phyloP scores from a whole-genome alignment of 2,888 invertebrate species.

The Temnothorax rugatulus region DNA sequence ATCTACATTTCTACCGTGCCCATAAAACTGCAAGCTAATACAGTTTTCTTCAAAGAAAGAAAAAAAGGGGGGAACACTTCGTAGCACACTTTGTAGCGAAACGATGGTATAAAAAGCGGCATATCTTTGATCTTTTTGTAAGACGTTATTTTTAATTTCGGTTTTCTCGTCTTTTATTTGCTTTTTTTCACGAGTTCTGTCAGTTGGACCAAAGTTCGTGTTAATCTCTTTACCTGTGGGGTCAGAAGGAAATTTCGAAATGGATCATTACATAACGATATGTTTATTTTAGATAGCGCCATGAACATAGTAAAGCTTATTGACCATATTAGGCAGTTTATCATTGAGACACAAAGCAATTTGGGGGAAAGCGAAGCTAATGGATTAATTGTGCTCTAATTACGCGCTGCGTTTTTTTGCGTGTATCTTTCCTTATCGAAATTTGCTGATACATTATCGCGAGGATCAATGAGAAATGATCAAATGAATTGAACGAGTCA shows the following conservation, averaged over 20 bases:
- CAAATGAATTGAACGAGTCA: not conserved
- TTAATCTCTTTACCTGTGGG: not conserved
- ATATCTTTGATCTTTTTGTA: constrained; percentile 16
- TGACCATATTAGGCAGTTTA: constrained; percentile 22
- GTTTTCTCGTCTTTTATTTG: not conserved
- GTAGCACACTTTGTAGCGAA: not conserved
- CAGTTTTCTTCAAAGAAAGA: not conserved
- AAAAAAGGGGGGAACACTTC: not conserved
- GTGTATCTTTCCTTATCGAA: not conserved
- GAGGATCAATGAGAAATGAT: not conserved
- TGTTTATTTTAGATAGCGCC: constrained; percentile 41
- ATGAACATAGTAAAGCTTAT: constrained; percentile 50
- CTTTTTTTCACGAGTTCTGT: not conserved
- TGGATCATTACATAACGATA: not conserved
- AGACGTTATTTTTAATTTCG: not conserved
- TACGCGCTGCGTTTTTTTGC: not conserved
- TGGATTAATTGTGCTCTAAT: constrained; percentile 20
- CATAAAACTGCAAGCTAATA: constrained; percentile 6
- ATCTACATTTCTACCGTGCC: not conserved
- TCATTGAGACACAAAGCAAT: constrained; percentile 28
- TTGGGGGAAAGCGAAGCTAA: constrained; percentile 11
- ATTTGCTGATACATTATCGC: constrained; percentile 1
- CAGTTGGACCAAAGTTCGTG: not conserved
- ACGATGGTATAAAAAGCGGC: not conserved
- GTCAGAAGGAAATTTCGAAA: not conserved